Evolutionary conservation across 2,888 invertebrate species (phyloP).

Genomic region (Lasioglossum calceatum): DNA sequence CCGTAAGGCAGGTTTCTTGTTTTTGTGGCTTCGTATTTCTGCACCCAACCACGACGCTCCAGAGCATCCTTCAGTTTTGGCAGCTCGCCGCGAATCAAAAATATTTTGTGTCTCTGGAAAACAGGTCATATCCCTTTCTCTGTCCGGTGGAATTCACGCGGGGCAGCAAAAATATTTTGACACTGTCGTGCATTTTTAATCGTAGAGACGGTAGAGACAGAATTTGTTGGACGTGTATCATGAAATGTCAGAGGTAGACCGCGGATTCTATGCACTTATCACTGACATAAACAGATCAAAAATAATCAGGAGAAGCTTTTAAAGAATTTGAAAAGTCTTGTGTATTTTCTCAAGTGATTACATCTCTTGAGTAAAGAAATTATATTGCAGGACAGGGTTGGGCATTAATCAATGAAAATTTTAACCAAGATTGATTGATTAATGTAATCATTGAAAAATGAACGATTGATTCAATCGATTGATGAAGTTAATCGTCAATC

Average conservation of each 20-base stretch:
- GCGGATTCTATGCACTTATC: no score
- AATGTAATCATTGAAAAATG: no score
- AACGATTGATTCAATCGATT: no score
- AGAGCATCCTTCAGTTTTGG: constrained; percentile 78
- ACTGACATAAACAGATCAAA: no score
- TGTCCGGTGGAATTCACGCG: not conserved
- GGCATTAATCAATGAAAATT: no score
- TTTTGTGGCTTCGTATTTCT: constrained; percentile 79
- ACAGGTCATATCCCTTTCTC: not conserved
- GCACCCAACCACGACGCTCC: constrained; percentile 79
- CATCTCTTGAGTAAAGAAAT: no score
- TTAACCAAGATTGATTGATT: no score
- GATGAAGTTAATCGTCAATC: no score
- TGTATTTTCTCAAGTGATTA: no score
- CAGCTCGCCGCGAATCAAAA: constrained; percentile 80
- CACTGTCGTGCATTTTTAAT: not conserved
- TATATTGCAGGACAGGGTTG: no score
- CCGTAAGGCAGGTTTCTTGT: constrained; percentile 80
- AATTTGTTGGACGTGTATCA: not conserved
- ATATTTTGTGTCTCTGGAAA: constrained; percentile 77
- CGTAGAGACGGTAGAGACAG: not conserved
- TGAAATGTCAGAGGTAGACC: not conserved
- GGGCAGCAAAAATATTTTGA: not conserved
- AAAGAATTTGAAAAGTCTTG: no score
- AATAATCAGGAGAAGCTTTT: no score